Percentiles rank a stretch among this genome's conserved stretches.
Conservation (phyloP, 2,888 invertebrate genomes). For the Drosophila setosimentum region DNA sequence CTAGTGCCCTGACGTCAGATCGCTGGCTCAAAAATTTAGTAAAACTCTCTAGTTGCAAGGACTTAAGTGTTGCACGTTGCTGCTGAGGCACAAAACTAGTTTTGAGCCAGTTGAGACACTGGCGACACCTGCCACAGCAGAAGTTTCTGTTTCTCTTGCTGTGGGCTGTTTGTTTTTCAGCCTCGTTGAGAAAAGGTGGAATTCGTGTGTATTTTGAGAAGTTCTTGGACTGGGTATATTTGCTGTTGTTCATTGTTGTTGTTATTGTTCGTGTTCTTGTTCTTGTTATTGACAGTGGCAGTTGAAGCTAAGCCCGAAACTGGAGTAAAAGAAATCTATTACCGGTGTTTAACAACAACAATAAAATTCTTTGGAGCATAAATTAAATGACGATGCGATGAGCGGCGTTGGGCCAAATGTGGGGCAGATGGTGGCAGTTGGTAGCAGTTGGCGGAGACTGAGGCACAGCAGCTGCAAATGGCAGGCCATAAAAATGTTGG, state of each 20-base stretch:
- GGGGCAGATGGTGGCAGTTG: not conserved
- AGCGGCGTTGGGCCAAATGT: not conserved
- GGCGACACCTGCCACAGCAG: slow-evolving; percentile 11
- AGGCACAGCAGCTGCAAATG: slow-evolving; percentile 70
- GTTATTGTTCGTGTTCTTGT: slow-evolving; percentile 2
- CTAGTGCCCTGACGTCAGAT: not conserved
- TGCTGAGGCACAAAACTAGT: slow-evolving; percentile 1
- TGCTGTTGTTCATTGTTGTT: slow-evolving; percentile 8
- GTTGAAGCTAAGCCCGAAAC: slow-evolving; percentile 27
- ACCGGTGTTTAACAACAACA: slow-evolving; percentile 75
- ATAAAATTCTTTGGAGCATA: slow-evolving; percentile 62
- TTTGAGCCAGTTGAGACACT: slow-evolving; percentile 5
- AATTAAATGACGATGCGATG: slow-evolving; percentile 45
- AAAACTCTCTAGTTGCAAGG: slow-evolving; percentile 4
- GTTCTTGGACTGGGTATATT: slow-evolving; percentile 37
- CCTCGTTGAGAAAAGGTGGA: not conserved
- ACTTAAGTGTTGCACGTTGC: slow-evolving; percentile 6
- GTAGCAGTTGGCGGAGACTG: slow-evolving; percentile 3
- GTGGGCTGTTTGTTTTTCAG: slow-evolving; percentile 2
- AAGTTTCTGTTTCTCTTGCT: slow-evolving; percentile 18
- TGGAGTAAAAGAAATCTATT: slow-evolving; percentile 58
- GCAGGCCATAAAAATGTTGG: slow-evolving; percentile 77
- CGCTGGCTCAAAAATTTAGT: slow-evolving; percentile 1
- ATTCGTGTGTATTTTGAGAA: slow-evolving; percentile 18
- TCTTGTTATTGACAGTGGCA: slow-evolving; percentile 8